Percentiles rank a stretch among this genome's conserved stretches.
Evolutionary conservation across 2,888 invertebrate genomes (phyloP).

Genomic region (Odontocolon sp.): DNA sequence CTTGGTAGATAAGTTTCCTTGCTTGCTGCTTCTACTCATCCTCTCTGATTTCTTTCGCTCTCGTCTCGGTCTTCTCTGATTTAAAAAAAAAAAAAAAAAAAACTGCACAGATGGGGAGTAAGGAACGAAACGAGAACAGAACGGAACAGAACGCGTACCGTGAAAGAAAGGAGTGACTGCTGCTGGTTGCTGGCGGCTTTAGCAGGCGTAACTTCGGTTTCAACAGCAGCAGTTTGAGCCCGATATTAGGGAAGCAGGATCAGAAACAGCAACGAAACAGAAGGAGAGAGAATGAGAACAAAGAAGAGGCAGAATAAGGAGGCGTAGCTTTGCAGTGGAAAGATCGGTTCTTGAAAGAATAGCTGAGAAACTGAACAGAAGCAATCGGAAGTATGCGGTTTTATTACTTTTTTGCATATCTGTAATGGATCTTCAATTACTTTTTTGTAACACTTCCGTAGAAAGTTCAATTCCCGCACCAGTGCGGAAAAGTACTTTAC

Average conservation of each 20-base stretch:
- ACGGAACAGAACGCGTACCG: not conserved
- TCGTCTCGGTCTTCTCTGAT: not conserved
- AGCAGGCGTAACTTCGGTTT: not conserved
- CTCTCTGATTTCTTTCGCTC: not conserved
- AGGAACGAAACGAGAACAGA: not conserved
- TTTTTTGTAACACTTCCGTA: too few species aligned
- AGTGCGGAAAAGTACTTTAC: too few species aligned
- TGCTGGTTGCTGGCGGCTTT: not conserved
- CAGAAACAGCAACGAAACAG: not conserved
- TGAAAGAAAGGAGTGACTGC: not conserved
- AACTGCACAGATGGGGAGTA: not conserved
- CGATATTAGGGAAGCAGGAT: not conserved
- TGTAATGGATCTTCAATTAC: too few species aligned
- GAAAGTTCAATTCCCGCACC: too few species aligned
- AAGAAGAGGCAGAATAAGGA: not conserved
- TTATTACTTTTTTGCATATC: too few species aligned
- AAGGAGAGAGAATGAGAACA: not conserved
- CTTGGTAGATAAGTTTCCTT: constrained; percentile 25
- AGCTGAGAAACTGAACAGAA: too few species aligned
- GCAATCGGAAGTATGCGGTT: too few species aligned
- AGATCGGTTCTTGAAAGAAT: too few species aligned
- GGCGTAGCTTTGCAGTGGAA: too few species aligned
- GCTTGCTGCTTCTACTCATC: not conserved
- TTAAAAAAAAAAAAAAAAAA: not conserved
- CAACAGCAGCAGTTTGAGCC: not conserved